Conservation (phyloP, 2,797 vertebrate species). For the Psittacula derbiana region DNA sequence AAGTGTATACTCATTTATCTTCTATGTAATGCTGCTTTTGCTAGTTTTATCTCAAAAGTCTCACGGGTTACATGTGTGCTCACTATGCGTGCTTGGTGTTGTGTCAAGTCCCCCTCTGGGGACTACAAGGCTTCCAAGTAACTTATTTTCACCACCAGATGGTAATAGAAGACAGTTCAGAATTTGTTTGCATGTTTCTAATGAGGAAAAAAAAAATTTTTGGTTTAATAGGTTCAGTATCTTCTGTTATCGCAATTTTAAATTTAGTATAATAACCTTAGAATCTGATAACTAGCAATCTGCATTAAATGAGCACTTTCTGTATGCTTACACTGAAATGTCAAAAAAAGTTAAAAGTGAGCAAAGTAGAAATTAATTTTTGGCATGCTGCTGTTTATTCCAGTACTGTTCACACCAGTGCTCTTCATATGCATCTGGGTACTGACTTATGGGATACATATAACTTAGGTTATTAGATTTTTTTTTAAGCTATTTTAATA, state of each 20-base stretch:
- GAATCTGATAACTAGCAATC: background rate
- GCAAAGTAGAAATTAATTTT: background rate
- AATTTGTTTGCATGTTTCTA: background rate
- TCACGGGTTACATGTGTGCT: fast-evolving
- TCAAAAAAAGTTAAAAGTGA: background rate
- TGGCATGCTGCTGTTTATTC: background rate
- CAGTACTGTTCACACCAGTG: background rate
- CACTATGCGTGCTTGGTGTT: background rate
- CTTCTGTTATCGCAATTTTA: background rate
- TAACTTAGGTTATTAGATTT: background rate
- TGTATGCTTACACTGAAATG: background rate
- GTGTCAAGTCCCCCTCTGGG: background rate
- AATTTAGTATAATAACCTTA: background rate
- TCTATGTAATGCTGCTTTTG: background rate
- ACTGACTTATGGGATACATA: background rate
- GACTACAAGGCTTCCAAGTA: background rate
- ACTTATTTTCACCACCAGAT: slow-evolving; percentile 34
- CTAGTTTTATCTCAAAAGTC: background rate
- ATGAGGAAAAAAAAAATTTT: background rate
- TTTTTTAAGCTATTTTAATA: background rate
- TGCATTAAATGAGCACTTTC: background rate
- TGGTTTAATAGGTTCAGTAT: background rate
- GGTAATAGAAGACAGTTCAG: slow-evolving; percentile 32
- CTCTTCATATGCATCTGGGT: background rate
- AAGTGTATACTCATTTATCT: background rate